Base-by-base conservation (phyloP, 2,797 vertebrate genomes). In the Cirrhinus mrigala region DNA sequence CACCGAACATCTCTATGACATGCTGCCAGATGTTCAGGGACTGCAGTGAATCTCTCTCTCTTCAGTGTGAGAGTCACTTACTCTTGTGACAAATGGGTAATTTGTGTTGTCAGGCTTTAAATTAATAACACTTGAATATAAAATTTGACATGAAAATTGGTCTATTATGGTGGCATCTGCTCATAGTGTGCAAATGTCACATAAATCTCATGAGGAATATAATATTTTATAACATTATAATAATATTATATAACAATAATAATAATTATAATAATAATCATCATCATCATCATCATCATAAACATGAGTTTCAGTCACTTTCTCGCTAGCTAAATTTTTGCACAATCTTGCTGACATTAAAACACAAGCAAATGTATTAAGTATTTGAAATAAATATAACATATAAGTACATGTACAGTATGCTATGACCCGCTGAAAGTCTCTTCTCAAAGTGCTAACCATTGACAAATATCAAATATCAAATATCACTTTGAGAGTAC, bases 21-120 rank as follows among this genome's bases (percentile, higher is more conserved):
- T 81, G 0, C 92, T 94, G 97, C 97, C 98, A 99, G 98, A 99
- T 98, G 98, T 98, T 99, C 96, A 87, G 97, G 97, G 97, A 97
- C 96, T 95, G 93, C 94, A 90, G 87, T 76, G 91, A 82, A 88
- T 91, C 86, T 90, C 89, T 87, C 69, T 58, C 94, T 95, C 96
- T 81, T 84, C 79, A 82, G 44, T 48, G 88, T 50, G 84, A 84
- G 78, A 84, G 74, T 70, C 58, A 73, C 24, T 85, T 79, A 46
- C 79, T 83, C 75, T 74, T 50, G 40, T 86, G 66, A 70, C 40
- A 81, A 79, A 85, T 44, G 54, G 82, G 56, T 58, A 52, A 60
- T 56, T 79, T 84, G 54, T 79, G 70, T 74, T 84, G 83, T 85
- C 85, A 83, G 89, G 33, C 52, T 81, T 74, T 58, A 79, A 50